These are phyloP conservation scores for Linnaemya vulpina DNA, from an alignment of 2,888 invertebrate genomes.

Conservation along the genomic window DNA sequence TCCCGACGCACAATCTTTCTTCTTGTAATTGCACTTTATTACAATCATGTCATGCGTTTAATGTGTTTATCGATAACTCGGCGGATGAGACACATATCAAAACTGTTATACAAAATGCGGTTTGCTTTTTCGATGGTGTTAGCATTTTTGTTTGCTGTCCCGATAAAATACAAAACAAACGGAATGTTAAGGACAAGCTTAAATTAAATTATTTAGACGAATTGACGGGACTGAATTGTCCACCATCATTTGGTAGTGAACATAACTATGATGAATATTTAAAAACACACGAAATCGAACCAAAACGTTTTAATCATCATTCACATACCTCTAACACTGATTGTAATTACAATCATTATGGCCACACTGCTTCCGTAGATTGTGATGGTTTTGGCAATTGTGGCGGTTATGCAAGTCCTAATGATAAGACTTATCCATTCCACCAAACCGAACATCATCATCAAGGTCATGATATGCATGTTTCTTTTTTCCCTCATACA, in stretches of 20 bases:
- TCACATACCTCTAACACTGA: background rate
- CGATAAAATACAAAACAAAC: constrained; percentile 37
- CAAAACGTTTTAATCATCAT: constrained; percentile 26
- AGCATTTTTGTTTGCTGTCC: constrained; percentile 66
- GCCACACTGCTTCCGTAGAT: background rate
- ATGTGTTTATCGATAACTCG: constrained; percentile 74
- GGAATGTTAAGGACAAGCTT: constrained; percentile 44
- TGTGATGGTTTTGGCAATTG: constrained; percentile 45
- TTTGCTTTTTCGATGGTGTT: constrained; percentile 60
- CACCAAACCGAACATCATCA: constrained; percentile 24
- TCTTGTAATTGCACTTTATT: constrained; percentile 79
- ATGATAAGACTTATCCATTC: constrained; percentile 2
- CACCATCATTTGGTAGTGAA: constrained; percentile 64
- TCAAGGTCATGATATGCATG: constrained; percentile 1
- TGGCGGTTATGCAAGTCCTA: constrained; percentile 13
- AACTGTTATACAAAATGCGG: constrained; percentile 48
- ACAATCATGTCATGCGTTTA: constrained; percentile 77
- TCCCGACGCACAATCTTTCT: constrained; percentile 24
- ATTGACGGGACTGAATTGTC: constrained; percentile 61
- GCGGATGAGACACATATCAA: constrained; percentile 31
- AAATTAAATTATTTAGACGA: constrained; percentile 67
- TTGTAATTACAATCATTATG: background rate
- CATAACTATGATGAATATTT: constrained; percentile 66
- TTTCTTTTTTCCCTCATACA: constrained; percentile 60
- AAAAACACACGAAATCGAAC: constrained; percentile 20